Evolutionary conservation across 2,113 vertebrate species (phyloP), one percentile per base, ranked within the genome.

Genomic region (Neolamprologus cancellatus): DNA sequence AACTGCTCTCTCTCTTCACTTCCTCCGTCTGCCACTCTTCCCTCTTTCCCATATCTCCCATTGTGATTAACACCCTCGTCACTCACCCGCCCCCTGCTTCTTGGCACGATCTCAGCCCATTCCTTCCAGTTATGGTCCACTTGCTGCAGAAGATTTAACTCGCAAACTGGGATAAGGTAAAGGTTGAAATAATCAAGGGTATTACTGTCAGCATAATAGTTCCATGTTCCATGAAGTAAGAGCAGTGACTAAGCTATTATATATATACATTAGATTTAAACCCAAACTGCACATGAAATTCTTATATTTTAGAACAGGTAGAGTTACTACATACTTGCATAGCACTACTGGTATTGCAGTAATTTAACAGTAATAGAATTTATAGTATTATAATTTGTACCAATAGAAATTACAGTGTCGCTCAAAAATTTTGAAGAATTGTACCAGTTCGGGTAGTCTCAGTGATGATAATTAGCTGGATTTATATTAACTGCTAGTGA

Each of bases 51-150:
- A 69, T 48, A 9, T 64, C 66, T 84, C 80, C 36, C 15, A 14
- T 78, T 85, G 71, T 76, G 44, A 76, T 76, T 76, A 76, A 76
- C 71, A 76, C 71, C 25, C 79, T 89, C 50, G 85, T 83, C 30
- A 20, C 83, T 57, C 48, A 83, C 69, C 82, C 83, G 71, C 64
- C 80, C 76, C 44, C 54, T 59, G 46, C 76, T 85, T 66, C 91
- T 90, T 76, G 44, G 71, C 84, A 85, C 85, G 84, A 92, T 96
- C 92, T 85, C 78, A 86, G 86, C 66, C 93, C 89, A 94, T 94
- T 94, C 87, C 91, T 82, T 83, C 89, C 79, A 52, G 91, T 91
- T 93, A 86, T 86, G 83, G 81, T 90, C 79, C 71, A 79, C 81
- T 93, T 91, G 88, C 91, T 83, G 84, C 84, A 79, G 25, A 78